Conservation (phyloP, 2,888 invertebrate genomes). For the Tolmerus cingulatus region DNA sequence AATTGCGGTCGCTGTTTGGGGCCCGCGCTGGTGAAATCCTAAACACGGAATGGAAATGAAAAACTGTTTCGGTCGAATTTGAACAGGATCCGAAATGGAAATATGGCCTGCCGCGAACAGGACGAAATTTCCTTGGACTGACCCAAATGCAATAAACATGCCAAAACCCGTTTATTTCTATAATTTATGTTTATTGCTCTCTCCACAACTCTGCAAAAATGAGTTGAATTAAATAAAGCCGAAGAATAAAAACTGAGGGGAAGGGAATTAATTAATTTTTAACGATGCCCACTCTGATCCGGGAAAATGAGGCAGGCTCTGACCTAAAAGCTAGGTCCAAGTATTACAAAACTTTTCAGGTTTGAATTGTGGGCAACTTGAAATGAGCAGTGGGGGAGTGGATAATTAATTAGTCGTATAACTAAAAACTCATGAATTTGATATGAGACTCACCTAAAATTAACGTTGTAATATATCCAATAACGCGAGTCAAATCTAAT, state of each 20-base stretch:
- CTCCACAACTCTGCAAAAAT: background rate
- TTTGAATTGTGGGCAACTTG: background rate
- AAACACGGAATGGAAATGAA: background rate
- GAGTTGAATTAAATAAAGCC: background rate
- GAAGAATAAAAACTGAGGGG: background rate
- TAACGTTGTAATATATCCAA: background rate
- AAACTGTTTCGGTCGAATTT: background rate
- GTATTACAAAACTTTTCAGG: background rate
- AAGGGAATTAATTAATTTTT: background rate
- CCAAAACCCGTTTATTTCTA: background rate
- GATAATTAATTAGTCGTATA: background rate
- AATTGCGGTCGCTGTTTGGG: background rate
- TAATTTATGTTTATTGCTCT: background rate
- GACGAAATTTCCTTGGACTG: background rate
- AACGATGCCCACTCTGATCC: background rate
- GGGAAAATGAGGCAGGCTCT: background rate
- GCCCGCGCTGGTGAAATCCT: background rate
- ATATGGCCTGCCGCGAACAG: background rate
- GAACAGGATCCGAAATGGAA: background rate
- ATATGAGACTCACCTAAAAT: background rate
- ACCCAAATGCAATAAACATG: background rate
- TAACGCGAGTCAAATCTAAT: background rate
- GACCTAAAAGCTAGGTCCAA: background rate
- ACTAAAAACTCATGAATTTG: background rate
- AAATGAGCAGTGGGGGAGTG: background rate